Conservation (phyloP, 2,888 invertebrate species). For the Ptychoptera albimana region DNA sequence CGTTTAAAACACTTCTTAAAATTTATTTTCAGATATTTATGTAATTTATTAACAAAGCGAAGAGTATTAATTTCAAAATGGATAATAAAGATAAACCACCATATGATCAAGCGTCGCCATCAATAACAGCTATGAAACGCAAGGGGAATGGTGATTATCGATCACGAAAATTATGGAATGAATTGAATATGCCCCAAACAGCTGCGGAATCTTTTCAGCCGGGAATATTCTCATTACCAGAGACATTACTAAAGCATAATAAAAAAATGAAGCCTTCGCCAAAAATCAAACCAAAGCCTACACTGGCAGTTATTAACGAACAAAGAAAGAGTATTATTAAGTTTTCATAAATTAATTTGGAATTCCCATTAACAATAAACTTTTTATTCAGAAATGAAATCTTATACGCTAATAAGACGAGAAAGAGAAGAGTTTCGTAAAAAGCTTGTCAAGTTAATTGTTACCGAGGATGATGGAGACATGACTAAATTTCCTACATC, state of each 20-base stretch:
- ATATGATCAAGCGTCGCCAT: no score
- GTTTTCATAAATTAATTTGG: no score
- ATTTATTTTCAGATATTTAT: no score
- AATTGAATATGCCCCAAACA: constrained; percentile 27
- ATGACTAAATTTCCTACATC: constrained; percentile 39
- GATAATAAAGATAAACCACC: no score
- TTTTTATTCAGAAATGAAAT: constrained; percentile 37
- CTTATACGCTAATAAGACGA: constrained; percentile 49
- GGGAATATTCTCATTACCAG: constrained; percentile 38
- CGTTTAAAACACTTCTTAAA: no score
- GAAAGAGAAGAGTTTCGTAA: constrained; percentile 72
- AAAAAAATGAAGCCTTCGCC: constrained; percentile 30
- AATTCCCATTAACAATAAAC: no score
- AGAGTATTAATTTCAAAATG: no score
- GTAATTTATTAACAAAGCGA: no score
- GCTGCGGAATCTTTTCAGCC: constrained; percentile 21
- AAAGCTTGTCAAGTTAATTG: constrained; percentile 59
- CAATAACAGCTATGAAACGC: not conserved
- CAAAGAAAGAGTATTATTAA: no score
- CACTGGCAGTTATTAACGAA: no score
- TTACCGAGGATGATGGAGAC: constrained; percentile 32
- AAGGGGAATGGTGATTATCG: constrained; percentile 27
- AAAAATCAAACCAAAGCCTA: constrained; percentile 9
- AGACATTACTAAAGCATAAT: constrained; percentile 34
- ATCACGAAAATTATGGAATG: constrained; percentile 24